Evolutionary conservation across 2,888 invertebrate species (phyloP), one percentile per base, ranked within the genome.

Genomic region (Saturnia pavonia): DNA sequence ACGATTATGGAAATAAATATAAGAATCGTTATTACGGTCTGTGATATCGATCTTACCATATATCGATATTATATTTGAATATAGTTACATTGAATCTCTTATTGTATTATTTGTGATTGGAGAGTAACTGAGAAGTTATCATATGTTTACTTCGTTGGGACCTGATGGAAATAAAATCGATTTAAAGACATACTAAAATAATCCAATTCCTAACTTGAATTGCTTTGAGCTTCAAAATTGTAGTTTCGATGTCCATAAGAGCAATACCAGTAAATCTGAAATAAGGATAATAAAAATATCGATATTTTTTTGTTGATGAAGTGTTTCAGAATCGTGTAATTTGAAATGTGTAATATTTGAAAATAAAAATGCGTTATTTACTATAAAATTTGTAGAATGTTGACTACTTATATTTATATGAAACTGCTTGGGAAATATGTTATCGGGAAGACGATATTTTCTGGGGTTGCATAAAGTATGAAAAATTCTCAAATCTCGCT

Each of bases 11-110:
- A n/a, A n/a, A 22, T 54, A 54, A 54, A 54, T 22, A 54, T 54
- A 54, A 11, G 11, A 54, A 54, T 22, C 54, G n/a, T 22, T 22
- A 9, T 54, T 54, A 22, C 19, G 22, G 9, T 11, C 1, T 11
- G 8, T 22, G 54, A n/a, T 27, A 60, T 60, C 27, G 27, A 60
- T 14, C 14, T 25, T 14, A 14, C 4, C 14, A 27, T 60, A 16
- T 27, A 60, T 60, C 57, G 57, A 27, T 60, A 4, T 60, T 25
- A 27, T 9, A 22, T 11, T 22, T 68, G 63, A 1, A 34, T n/a
- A 65, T 40, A 40, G 40, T 40, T 40, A 8, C 40, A 40, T n/a
- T 9, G 65, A 65, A 65, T 65, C 65, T 65, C 65, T 40, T 65
- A 40, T 34, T 27, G 14, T 60, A 60, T 60, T 14, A 14, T 11